Conservation (phyloP, 2,888 invertebrate genomes). For the Rapana venosa region DNA sequence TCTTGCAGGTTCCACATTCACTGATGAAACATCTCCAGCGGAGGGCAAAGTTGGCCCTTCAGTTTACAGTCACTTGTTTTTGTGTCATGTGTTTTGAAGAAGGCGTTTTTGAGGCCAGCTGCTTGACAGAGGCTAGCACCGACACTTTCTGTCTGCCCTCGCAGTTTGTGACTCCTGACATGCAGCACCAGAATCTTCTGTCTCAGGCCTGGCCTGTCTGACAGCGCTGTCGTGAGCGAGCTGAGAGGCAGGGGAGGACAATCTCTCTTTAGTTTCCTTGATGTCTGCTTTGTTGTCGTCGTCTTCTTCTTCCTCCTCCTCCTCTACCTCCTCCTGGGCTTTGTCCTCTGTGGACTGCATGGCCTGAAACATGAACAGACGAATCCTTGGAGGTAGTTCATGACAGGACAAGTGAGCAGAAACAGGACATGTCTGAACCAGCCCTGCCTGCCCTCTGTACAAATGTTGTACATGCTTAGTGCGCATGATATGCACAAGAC, state of each 20-base stretch:
- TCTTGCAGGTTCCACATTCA: background rate
- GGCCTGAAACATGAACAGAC: background rate
- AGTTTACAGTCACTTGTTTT: background rate
- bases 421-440: too few species aligned
- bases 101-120: background rate
- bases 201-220: background rate
- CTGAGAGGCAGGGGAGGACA: background rate
- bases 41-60: background rate
- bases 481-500: too few species aligned
- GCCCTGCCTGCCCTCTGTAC: too few species aligned
- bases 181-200: background rate
- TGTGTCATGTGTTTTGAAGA: background rate
- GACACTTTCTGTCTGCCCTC: background rate
- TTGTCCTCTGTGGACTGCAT: conserved; percentile 15
- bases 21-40: background rate
- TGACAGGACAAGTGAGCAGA: too few species aligned
- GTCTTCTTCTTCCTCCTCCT: conserved; percentile 49
- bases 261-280: background rate
- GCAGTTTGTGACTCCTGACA: background rate
- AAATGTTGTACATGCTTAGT: too few species aligned
- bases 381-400: background rate
- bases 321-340: conserved; percentile 57
- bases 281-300: background rate
- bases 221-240: background rate
- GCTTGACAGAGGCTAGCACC: background rate